Percentiles rank a stretch among this genome's conserved stretches.
phyloP scores from a whole-genome alignment of 2,888 invertebrate genomes.

The Pristionchus fissidentatus region DNA sequence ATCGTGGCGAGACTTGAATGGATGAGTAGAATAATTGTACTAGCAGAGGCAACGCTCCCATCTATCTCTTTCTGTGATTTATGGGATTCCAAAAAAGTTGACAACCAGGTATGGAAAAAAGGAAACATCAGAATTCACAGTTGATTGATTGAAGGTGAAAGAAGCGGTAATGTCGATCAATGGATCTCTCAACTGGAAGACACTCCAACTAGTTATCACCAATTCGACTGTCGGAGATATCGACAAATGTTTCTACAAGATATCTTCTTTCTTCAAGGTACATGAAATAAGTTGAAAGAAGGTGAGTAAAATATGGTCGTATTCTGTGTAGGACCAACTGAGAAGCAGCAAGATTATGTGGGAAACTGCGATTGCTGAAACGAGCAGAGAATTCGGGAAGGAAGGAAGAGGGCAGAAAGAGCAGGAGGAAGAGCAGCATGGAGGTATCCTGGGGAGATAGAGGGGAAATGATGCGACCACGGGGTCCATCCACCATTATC shows the following conservation, averaged over 20 bases:
- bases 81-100: slow-evolving; percentile 50
- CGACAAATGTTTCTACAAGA: slow-evolving; percentile 94
- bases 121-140: not conserved
- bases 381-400: not conserved
- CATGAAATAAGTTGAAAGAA: not conserved
- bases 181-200: slow-evolving; percentile 85
- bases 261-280: slow-evolving; percentile 95
- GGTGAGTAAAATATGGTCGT: too few relatives aligned
- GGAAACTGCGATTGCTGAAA: slow-evolving; percentile 30
- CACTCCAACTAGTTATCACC: slow-evolving; percentile 94
- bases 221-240: slow-evolving; percentile 96
- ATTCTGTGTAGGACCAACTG: slow-evolving; percentile 25
- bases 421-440: not conserved
- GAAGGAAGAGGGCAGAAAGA: slow-evolving; percentile 28
- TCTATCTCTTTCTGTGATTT: slow-evolving; percentile 54
- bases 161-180: slow-evolving; percentile 31
- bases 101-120: not conserved
- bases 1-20: slow-evolving; percentile 87
- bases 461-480: too few relatives aligned
- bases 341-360: slow-evolving; percentile 39
- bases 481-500: too few relatives aligned
- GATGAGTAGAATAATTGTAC: slow-evolving; percentile 96
- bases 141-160: not conserved
- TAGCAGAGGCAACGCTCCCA: slow-evolving; percentile 83
- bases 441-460: not conserved